phyloP scores from a whole-genome alignment of 2,797 vertebrate species.

The Chiroxiphia lanceolata region DNA sequence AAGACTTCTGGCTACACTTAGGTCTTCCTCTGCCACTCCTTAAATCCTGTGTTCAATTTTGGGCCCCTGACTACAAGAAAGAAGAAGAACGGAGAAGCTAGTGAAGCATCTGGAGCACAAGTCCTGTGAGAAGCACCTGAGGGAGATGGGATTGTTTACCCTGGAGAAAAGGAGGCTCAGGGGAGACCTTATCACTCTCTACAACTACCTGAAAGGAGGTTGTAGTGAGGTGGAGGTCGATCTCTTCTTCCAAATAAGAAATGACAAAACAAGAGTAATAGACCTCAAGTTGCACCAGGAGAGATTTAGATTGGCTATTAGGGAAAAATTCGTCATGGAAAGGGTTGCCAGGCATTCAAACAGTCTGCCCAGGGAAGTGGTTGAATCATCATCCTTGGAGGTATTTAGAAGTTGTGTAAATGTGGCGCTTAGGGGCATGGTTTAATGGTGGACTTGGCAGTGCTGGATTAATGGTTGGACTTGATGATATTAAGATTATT shows the following conservation, averaged over 20 bases:
- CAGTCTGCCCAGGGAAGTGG: background rate
- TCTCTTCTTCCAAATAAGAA: background rate
- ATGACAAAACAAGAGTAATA: background rate
- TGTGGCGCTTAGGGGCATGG: background rate
- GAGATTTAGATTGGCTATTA: background rate
- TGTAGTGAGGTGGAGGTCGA: background rate
- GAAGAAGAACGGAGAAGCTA: background rate
- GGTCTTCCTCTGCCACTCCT: background rate
- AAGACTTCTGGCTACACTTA: background rate
- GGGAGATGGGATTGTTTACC: background rate
- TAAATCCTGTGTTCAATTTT: background rate
- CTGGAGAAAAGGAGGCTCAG: background rate
- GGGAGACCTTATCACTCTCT: background rate
- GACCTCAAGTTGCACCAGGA: background rate
- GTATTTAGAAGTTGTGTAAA: background rate
- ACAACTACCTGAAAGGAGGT: background rate
- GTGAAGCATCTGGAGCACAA: background rate
- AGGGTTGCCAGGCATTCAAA: background rate
- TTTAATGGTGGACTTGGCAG: background rate
- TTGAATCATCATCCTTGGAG: background rate
- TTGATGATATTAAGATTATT: background rate
- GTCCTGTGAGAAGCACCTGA: background rate
- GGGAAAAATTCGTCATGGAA: background rate
- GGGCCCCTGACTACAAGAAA: background rate
- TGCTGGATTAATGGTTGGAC: background rate